Percentiles rank a stretch among this genome's conserved stretches.
Conservation (phyloP, 2,797 vertebrate species). For the Falco naumanni region DNA sequence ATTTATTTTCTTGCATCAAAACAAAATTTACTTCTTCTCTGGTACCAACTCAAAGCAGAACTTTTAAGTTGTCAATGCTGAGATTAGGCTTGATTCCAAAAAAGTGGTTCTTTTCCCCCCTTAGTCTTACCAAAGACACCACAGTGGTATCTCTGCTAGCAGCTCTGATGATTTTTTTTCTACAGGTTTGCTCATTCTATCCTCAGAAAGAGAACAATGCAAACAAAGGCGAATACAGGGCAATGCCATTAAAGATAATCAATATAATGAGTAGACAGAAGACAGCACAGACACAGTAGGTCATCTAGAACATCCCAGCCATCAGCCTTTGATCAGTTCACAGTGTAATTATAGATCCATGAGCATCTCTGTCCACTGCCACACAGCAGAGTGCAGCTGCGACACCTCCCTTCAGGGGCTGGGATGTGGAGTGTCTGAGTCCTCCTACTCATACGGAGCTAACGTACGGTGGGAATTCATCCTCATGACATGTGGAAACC, state of each 20-base stretch:
- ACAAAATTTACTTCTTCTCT: slow-evolving; percentile 39
- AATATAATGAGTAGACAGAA: background rate
- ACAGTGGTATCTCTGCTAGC: background rate
- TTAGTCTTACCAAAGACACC: background rate
- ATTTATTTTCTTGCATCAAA: slow-evolving; percentile 56
- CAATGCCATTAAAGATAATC: background rate
- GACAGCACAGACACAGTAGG: background rate
- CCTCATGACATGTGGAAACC: background rate
- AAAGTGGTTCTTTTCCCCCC: background rate
- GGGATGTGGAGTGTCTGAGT: background rate
- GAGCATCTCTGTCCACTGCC: background rate
- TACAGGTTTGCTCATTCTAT: background rate
- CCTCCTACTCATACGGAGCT: background rate
- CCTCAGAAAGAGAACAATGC: background rate
- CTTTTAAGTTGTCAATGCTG: slow-evolving; percentile 49
- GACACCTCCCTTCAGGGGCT: no score
- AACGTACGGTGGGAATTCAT: background rate
- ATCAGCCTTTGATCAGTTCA: background rate
- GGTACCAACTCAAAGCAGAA: slow-evolving; percentile 56
- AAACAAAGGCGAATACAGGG: background rate
- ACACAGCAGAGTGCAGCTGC: background rate
- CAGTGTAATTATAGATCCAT: background rate
- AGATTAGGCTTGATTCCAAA: background rate
- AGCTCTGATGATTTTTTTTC: background rate
- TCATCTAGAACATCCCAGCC: background rate